A percentile compares a stretch with the other conserved stretches of the same genome.
phyloP scores from a whole-genome alignment of 53 echinoderm and acorn worm genomes.

The Henricia sp. region DNA sequence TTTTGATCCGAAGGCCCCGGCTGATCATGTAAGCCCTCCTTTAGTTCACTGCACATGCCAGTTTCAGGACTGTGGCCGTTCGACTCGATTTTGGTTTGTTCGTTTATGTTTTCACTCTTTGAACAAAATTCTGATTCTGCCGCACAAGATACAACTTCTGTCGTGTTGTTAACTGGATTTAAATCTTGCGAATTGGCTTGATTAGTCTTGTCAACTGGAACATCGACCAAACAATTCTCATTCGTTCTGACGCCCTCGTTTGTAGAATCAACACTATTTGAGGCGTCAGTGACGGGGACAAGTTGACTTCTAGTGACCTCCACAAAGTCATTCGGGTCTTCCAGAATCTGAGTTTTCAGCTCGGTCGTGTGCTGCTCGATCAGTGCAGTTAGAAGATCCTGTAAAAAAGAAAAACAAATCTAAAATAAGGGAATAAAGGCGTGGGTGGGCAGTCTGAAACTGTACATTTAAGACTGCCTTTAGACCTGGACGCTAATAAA shows the following conservation, averaged over 20 bases:
- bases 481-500: too few relatives aligned
- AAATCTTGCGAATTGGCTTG: neutral
- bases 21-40: neutral
- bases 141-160: neutral
- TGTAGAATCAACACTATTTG: neutral
- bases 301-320: conserved; percentile 9
- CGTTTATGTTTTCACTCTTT: neutral
- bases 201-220: neutral
- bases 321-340: conserved; percentile 40
- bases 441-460: too few relatives aligned
- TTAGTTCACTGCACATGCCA: neutral
- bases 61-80: neutral
- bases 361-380: conserved; percentile 79
- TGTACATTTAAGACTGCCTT: too few relatives aligned
- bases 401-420: conserved; percentile 7
- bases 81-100: neutral
- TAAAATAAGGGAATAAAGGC: neutral
- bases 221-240: neutral
- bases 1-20: neutral
- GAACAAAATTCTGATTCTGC: too few relatives aligned
- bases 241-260: neutral
- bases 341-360: conserved; percentile 30
- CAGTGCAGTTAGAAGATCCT: conserved; percentile 72
- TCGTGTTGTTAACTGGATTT: neutral
- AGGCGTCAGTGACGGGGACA: neutral